Base-by-base conservation (phyloP, 1,140 invertebrate genomes). In the Reticulitermes speratus region DNA sequence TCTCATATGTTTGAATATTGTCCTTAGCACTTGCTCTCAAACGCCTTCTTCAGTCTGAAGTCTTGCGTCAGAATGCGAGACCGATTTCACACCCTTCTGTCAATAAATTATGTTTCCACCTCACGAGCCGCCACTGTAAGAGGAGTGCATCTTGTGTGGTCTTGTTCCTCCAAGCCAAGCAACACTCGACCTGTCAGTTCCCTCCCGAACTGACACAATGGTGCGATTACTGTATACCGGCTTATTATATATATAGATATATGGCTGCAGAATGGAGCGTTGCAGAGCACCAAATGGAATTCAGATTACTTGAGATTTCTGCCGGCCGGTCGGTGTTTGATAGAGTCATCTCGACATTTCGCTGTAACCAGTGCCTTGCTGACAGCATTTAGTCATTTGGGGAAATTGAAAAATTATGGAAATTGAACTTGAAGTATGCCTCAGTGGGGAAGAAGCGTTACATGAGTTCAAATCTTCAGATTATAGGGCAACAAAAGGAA, bases 151-250 rank as follows among this genome's bases (percentile, higher is more conserved):
- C 65, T 75, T 75, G 65, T 75, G 65, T 75, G 65, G 65, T 75
- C 65, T 75, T 75, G 8, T 75, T 75, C 65, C 65, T 75, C n/a
- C 65, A 30, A 75, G 65, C 65, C 65, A 75, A 75, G 65, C 65
- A 75, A 75, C 65, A 75, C 65, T 75, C 65, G 7, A 30, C 65
- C 65, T 75, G 65, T 75, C 65, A 75, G n/a, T 75, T 75, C 65
- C n/a, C 65, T 75, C n/a, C 65, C n/a, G 65, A 75, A n/a, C 65
- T n/a, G 65, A 75, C 65, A 75, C 65, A 75, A 75, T 30, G n/a
- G 25, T 75, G n/a, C 65, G 65, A 75, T 30, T 75, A 75, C 65
- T 75, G 5, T 30, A 75, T 75, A 75, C 65, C 25, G 65, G n/a
- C 65, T 75, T 75, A 75, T 75, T 75, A 75, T 75, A n/a, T 75